These are phyloP conservation scores for Odontocolon sp. DNA, from an alignment of 2,888 invertebrate species.

Conservation along the genomic window DNA sequence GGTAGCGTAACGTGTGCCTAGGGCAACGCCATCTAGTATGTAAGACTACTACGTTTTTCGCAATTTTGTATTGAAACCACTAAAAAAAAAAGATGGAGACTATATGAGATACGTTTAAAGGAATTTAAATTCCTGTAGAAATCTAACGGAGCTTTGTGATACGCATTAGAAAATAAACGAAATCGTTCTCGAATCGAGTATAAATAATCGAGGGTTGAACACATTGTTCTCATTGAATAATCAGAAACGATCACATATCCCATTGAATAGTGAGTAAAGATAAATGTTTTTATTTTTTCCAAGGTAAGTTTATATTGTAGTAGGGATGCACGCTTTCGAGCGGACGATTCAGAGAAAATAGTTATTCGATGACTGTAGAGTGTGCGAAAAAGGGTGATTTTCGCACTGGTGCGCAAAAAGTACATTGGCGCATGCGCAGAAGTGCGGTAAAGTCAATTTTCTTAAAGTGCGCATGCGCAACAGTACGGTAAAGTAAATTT, in stretches of 20 bases:
- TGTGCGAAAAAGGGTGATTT: too few relatives aligned
- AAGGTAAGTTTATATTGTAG: neutral
- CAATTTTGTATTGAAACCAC: constrained; percentile 64
- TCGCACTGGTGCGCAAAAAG: too few relatives aligned
- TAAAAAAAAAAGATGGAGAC: constrained; percentile 32
- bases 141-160: constrained; percentile 46
- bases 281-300: neutral
- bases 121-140: constrained; percentile 41
- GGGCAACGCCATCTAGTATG: constrained; percentile 58
- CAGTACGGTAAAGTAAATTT: too few relatives aligned
- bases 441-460: too few relatives aligned
- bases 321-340: neutral
- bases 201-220: constrained; percentile 8
- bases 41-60: constrained; percentile 64
- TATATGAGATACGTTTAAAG: constrained; percentile 37
- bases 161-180: constrained; percentile 22
- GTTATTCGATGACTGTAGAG: too few relatives aligned
- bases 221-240: constrained; percentile 32
- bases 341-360: neutral
- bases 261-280: neutral
- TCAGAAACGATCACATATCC: constrained; percentile 10
- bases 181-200: constrained; percentile 37
- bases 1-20: constrained; percentile 59
- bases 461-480: too few relatives aligned
- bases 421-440: too few relatives aligned